Conservation (phyloP, 2,888 invertebrate species). For the Drosophila pseudotalamancana region DNA sequence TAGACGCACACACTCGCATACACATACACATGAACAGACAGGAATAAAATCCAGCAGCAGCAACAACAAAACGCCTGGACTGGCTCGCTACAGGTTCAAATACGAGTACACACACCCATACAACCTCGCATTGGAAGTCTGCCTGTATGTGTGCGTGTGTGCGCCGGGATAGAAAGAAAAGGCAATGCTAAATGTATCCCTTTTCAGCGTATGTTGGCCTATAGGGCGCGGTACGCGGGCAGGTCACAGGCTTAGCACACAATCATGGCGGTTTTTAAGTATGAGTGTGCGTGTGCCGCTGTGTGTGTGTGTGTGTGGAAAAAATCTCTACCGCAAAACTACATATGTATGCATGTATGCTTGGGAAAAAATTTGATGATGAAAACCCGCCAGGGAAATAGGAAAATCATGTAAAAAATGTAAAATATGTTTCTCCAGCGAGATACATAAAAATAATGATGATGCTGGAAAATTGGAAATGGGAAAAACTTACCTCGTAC, state of each 20-base stretch:
- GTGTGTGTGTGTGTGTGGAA: conserved; percentile 49
- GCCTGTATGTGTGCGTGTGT: conserved; percentile 24
- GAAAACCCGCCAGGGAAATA: conserved; percentile 51
- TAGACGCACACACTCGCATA: conserved; percentile 57
- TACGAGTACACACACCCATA: conserved; percentile 49
- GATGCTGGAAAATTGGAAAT: conserved; percentile 31
- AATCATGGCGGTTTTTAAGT: conserved; percentile 74
- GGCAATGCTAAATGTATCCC: conserved; percentile 76
- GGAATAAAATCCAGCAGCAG: conserved; percentile 64
- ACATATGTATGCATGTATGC: conserved; percentile 28
- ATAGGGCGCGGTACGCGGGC: conserved; percentile 54
- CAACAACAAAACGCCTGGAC: conserved; percentile 56
- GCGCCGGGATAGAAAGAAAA: conserved; percentile 58
- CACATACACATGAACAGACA: conserved; percentile 45
- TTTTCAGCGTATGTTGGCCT: conserved; percentile 53
- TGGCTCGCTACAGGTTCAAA: conserved; percentile 73
- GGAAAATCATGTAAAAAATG: conserved; percentile 35
- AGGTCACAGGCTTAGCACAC: conserved; percentile 78
- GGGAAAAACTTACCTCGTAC: conserved; percentile 90
- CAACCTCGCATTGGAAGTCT: conserved; percentile 50
- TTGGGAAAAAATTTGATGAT: conserved; percentile 29
- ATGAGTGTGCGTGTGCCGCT: conserved; percentile 37
- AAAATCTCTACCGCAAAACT: conserved; percentile 78
- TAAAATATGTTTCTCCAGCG: conserved; percentile 35
- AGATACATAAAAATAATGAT: conserved; percentile 1